Conservation (phyloP, 2,888 invertebrate genomes). For the Dolomedes plantarius region DNA sequence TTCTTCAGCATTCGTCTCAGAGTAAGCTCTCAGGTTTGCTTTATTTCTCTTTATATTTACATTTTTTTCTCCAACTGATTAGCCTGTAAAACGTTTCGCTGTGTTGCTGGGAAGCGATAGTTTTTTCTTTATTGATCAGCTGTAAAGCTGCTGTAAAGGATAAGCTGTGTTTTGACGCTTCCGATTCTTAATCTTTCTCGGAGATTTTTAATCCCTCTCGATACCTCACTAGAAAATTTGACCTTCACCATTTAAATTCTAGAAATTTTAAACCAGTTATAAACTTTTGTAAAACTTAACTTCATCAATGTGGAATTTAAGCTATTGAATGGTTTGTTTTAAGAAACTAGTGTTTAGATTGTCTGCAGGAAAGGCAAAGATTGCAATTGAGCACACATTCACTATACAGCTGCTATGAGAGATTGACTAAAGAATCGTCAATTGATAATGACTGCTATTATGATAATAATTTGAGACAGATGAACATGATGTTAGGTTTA, state of each 20-base stretch:
- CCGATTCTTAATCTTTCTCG: not conserved
- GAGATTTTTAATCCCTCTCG: not conserved
- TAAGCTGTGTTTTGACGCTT: not conserved
- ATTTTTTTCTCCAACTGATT: not conserved
- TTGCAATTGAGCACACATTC: no score
- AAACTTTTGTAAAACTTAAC: no score
- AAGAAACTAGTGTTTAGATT: no score
- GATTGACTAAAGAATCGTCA: no score
- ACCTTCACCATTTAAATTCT: slow-evolving; percentile 10
- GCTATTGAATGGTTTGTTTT: no score
- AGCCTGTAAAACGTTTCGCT: not conserved
- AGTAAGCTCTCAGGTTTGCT: slow-evolving; percentile 14
- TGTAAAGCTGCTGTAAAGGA: not conserved
- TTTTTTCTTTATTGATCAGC: not conserved
- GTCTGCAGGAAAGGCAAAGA: no score
- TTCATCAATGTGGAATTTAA: no score
- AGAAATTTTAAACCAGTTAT: not conserved
- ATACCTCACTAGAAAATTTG: not conserved
- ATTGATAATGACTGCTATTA: no score
- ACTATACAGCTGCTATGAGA: no score
- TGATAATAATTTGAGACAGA: no score
- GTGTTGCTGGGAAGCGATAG: not conserved
- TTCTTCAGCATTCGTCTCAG: not conserved
- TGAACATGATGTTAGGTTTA: no score
- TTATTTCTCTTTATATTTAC: not conserved